Base-by-base conservation (phyloP, 1,140 invertebrate species). In the Acromyrmex charruanus region DNA sequence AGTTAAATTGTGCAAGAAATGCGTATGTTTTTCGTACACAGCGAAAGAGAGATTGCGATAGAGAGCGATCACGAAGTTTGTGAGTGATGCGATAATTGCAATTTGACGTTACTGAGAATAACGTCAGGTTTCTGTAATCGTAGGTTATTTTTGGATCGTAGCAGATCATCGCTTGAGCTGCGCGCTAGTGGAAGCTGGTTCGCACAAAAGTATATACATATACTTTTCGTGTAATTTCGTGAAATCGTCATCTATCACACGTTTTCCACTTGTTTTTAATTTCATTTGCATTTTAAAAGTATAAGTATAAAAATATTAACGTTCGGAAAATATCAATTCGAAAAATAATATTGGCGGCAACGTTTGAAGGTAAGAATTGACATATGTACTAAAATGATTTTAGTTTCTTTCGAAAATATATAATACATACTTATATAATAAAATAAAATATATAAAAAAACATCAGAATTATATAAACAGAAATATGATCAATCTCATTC, bases 41-140 rank as follows among this genome's bases (percentile, higher is more conserved):
- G 14, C 1, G 25, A 16, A 16, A n/a, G 39, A 18, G 7, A 21
- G 3, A 3, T 14, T 18, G 35, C 58, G 77, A 79, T 66, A 79
- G 2, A 21, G 18, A 35, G 18, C 12, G 61, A 66, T 66, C 44
- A 79, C 44, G 44, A 53, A 66, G 44, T 31, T 79, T n/a, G 6
- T 18, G 44, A 79, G 61, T 79, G 59, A 28, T 21, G 21, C 18
- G 61, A 79, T 79, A 79, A 77, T 61, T 75, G 18, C 51, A 18
- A 18, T 25, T 71, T 61, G 31, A 77, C 4, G 25, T 77, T 51
- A 28, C 53, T 28, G 25, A 5, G 71, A 53, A 44, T 44, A 44
- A 74, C 1, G 16, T 14, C 39, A 49, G 16, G 18, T 53, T 79
- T 66, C 25, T 49, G 58, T 31, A 79, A 79, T 66, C 77, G 6